Evolutionary conservation across 2,113 vertebrate species (phyloP).

Genomic region (Gambusia affinis): DNA sequence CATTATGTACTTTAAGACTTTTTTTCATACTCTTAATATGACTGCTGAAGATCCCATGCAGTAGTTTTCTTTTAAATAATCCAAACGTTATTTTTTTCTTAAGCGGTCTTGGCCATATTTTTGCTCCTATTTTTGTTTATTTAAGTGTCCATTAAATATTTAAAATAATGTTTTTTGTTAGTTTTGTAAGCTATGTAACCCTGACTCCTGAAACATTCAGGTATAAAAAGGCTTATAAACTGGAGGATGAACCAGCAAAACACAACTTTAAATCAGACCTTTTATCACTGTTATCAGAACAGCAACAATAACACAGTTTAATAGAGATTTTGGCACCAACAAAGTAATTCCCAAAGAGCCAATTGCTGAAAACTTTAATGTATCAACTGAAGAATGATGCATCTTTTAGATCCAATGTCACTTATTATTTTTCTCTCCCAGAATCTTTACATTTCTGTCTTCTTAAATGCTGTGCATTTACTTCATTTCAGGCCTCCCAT

Average conservation of each 20-base stretch:
- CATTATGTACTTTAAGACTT: background rate
- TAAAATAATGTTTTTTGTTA: background rate
- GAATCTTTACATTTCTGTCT: too few relatives aligned
- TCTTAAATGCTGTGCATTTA: too few relatives aligned
- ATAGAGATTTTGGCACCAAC: background rate
- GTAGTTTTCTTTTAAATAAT: background rate
- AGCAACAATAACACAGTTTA: background rate
- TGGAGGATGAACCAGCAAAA: background rate
- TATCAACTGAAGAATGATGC: too few relatives aligned
- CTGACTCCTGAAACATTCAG: background rate
- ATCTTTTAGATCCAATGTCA: too few relatives aligned
- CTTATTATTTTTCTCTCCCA: too few relatives aligned
- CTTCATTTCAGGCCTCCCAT: too few relatives aligned
- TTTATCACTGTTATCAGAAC: too few relatives aligned
- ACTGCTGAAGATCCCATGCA: background rate
- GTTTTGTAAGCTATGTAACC: background rate
- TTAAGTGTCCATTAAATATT: background rate
- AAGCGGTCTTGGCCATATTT: too few relatives aligned
- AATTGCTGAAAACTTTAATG: too few relatives aligned
- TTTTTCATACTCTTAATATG: background rate
- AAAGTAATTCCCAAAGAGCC: background rate
- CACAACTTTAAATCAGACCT: background rate
- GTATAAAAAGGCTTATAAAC: background rate
- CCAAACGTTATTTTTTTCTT: background rate
- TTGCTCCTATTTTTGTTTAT: background rate